These are phyloP conservation scores for Pachyramphus minor DNA, from an alignment of 2,113 vertebrate genomes.

Conservation along the genomic window DNA sequence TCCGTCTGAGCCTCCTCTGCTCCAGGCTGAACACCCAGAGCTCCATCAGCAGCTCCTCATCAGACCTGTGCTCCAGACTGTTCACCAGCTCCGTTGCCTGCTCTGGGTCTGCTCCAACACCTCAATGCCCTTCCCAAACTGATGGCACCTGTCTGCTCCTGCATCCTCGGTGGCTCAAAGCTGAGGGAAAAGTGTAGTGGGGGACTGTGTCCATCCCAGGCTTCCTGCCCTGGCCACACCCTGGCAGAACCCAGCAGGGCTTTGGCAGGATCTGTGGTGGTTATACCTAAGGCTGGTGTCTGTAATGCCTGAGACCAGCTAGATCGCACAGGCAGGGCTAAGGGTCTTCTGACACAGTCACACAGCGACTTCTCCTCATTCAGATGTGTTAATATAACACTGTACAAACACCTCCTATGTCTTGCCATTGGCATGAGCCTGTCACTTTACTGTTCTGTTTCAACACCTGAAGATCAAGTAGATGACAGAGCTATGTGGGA, in stretches of 20 bases:
- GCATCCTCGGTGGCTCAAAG: accelerated
- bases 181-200: accelerated
- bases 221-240: accelerated
- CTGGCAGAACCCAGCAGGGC: not conserved
- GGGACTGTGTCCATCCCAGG: accelerated
- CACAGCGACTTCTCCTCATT: not conserved
- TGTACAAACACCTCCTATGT: not conserved
- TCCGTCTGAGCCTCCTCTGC: not conserved
- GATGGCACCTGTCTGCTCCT: accelerated
- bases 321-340: accelerated
- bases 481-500: not conserved
- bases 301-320: accelerated
- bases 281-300: accelerated
- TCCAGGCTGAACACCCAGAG: not conserved
- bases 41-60: not conserved
- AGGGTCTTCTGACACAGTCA: not conserved
- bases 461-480: not conserved
- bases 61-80: not conserved
- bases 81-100: not conserved
- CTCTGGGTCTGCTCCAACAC: not conserved
- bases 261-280: accelerated
- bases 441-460: too few species aligned
- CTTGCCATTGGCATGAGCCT: accelerated
- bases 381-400: not conserved
- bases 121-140: not conserved